These are phyloP conservation scores for Hermaeophaga mercurialis DNA, from an alignment of 2,888 invertebrate species.

Conservation along the genomic window DNA sequence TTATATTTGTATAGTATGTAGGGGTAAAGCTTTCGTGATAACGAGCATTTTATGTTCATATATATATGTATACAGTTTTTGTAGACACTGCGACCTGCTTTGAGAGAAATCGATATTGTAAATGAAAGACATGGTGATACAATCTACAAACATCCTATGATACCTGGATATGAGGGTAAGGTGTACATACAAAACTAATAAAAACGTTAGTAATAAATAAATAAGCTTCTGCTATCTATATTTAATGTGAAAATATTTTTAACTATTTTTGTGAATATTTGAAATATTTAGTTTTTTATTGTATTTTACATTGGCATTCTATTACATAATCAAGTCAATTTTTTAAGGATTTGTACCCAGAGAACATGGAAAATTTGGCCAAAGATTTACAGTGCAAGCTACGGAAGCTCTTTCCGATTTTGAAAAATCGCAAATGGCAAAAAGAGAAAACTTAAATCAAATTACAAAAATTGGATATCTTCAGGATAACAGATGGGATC, in stretches of 20 bases:
- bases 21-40: too few species aligned
- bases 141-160: slow-evolving; percentile 73
- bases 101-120: slow-evolving; percentile 69
- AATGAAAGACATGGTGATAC: slow-evolving; percentile 70
- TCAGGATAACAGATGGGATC: slow-evolving; percentile 68
- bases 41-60: too few species aligned
- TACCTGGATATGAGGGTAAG: slow-evolving; percentile 76
- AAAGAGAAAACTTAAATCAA: slow-evolving; percentile 65
- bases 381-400: slow-evolving; percentile 73
- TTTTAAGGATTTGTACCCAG: slow-evolving; percentile 69
- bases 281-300: too few species aligned
- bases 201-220: too few species aligned
- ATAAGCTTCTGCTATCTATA: too few species aligned
- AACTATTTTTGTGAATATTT: background rate
- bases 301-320: too few species aligned
- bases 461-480: slow-evolving; percentile 64
- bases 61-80: too few species aligned
- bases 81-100: slow-evolving; percentile 66
- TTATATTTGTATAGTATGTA: too few species aligned
- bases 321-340: background rate
- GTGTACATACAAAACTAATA: background rate
- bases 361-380: slow-evolving; percentile 69
- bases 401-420: slow-evolving; percentile 76
- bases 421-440: slow-evolving; percentile 65
- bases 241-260: background rate